Percentiles rank a stretch among this genome's conserved stretches.
phyloP scores from a whole-genome alignment of 2,113 vertebrate species.

The Hyla sarda region DNA sequence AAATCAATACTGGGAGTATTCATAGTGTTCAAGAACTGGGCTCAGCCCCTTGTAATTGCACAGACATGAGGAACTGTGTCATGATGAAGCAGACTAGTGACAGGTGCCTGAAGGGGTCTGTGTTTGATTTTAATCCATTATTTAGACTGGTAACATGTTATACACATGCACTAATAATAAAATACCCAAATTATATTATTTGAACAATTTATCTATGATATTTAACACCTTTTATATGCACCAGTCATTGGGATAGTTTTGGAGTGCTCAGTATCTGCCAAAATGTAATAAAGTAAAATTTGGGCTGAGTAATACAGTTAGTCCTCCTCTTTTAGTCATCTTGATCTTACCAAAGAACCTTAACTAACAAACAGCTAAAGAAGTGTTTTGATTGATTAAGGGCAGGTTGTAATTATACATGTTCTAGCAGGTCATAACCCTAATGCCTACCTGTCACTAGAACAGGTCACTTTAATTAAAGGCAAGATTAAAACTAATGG shows the following conservation, averaged over 20 bases:
- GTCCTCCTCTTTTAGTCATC: neutral
- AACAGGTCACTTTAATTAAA: constrained; percentile 4
- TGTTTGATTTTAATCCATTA: neutral
- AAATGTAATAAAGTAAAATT: too few relatives aligned
- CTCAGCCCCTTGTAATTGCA: neutral
- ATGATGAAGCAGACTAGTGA: constrained; percentile 16
- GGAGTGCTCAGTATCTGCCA: neutral
- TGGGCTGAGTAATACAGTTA: too few relatives aligned
- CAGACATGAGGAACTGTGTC: constrained; percentile 26
- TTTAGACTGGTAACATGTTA: neutral
- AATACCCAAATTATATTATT: neutral
- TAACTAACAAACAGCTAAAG: neutral
- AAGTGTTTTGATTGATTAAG: constrained; percentile 27
- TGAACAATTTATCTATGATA: neutral
- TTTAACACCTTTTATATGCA: neutral
- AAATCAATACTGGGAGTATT: constrained; percentile 44
- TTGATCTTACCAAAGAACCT: neutral
- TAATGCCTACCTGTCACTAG: constrained; percentile 4
- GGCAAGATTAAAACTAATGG: constrained; percentile 1
- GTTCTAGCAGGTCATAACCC: constrained; percentile 7
- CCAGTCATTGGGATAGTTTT: neutral
- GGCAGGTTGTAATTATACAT: neutral
- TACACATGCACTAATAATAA: neutral
- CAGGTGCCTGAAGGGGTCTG: neutral
- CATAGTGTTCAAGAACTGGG: constrained; percentile 20